Evolutionary conservation across 2,797 vertebrate species (phyloP), one percentile per base, ranked within the genome.

Genomic region (Propithecus deckenii): DNA sequence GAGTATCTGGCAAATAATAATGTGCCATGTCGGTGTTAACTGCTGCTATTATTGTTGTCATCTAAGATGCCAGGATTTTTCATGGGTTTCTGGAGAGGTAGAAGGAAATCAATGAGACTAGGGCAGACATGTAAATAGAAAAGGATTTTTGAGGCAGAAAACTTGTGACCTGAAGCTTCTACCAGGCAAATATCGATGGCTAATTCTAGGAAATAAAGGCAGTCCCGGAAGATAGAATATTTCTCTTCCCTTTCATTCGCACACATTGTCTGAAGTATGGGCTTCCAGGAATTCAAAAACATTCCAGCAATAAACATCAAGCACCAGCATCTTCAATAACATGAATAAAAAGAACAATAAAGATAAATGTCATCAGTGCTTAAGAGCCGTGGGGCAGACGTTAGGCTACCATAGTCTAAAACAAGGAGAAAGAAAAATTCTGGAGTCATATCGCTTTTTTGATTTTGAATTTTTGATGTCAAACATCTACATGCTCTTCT

Each of bases 201-300:
- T 92, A 89, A 92, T 92, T 96, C 85, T 81, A 78, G 85, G 65
- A 91, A 94, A 80, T 89, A 13, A 94, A 92, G 57, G 78, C 50
- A 95, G n/a, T 38, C 32, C 43, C 32, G 3, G 65, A 95, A 95
- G 71, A 92, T 69, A 4, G 20, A 95, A 67, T 13, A 65, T 89
- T 94, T 96, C 28, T 96, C 55, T 83, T 83, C 71, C 75, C 30
- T 90, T 90, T 91, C 91, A 86, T 76, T 88, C 83, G 76, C 17
- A 94, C 65, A 89, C 52, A 61, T 67, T 92, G 48, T 94, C 69
- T 91, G 32, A 94, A 78, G 9, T 52, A 43, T 48, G 28, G 71
- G 57, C 23, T 91, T 78, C 38, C 74, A 75, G 67, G 76, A 90
- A 17, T 79, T 88, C 65, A 90, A 84, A 95, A 86, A 46, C 43